Percentiles rank a stretch among this genome's conserved stretches.
Evolutionary conservation across 2,888 invertebrate species (phyloP).

Genomic region (Dryadula phaetusa): DNA sequence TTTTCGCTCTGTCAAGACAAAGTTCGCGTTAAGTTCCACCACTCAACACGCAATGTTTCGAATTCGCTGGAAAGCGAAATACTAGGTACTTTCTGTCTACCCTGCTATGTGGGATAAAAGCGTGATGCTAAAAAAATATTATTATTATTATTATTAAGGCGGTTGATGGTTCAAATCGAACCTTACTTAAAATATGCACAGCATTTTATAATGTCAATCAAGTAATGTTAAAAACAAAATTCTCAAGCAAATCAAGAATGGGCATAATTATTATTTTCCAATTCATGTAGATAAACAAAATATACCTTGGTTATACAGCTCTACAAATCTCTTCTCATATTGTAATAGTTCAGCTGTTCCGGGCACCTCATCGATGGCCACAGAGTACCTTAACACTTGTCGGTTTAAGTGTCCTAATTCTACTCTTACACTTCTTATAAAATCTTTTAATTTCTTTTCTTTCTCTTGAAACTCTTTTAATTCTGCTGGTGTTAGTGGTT

Average conservation of each 20-base stretch:
- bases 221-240: too few relatives aligned
- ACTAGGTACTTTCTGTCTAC: too few relatives aligned
- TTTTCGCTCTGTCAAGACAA: too few relatives aligned
- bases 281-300: background rate
- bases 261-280: background rate
- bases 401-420: slow-evolving; percentile 92
- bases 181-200: too few relatives aligned
- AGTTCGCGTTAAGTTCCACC: too few relatives aligned
- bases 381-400: slow-evolving; percentile 90
- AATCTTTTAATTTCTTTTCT: slow-evolving; percentile 69
- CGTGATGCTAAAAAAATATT: too few relatives aligned
- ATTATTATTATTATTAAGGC: too few relatives aligned
- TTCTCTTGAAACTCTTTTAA: slow-evolving; percentile 71
- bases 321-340: slow-evolving; percentile 97
- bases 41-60: too few relatives aligned
- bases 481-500: slow-evolving; percentile 68
- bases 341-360: slow-evolving; percentile 96
- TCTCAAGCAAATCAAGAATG: background rate
- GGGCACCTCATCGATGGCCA: slow-evolving; percentile 96
- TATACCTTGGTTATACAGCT: slow-evolving; percentile 96
- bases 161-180: too few relatives aligned
- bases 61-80: too few relatives aligned
- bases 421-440: slow-evolving; percentile 75
- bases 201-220: too few relatives aligned
- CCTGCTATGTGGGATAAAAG: too few relatives aligned